Conservation (phyloP, 2,797 vertebrate genomes). For the Sebastes wilsoni region DNA sequence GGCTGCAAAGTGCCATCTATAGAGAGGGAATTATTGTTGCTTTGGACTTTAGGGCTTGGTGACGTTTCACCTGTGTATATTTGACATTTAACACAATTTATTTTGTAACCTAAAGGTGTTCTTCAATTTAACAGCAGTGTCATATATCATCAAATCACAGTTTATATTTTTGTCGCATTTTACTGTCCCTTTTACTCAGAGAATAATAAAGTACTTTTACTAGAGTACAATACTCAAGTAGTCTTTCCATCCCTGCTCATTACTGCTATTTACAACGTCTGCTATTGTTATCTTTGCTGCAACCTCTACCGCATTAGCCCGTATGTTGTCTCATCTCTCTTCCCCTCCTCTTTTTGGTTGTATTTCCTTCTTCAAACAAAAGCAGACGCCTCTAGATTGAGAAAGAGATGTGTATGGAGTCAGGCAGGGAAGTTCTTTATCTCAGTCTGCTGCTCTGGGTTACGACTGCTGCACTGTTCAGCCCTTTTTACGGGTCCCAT, state of each 20-base stretch:
- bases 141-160: neutral
- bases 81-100: neutral
- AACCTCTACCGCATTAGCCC: neutral
- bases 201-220: neutral
- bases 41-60: neutral
- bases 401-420: slow-evolving; percentile 79
- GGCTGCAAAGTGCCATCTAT: neutral
- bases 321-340: neutral
- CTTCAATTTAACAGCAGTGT: neutral
- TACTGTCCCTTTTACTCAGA: neutral
- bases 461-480: slow-evolving; percentile 86
- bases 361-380: slow-evolving; percentile 3
- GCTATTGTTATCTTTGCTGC: neutral
- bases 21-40: neutral
- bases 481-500: slow-evolving; percentile 87
- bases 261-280: neutral
- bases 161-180: neutral
- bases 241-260: neutral
- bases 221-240: neutral
- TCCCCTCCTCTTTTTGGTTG: neutral
- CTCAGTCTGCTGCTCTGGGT: slow-evolving; percentile 75
- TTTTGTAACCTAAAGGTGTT: neutral
- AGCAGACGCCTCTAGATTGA: slow-evolving; percentile 12
- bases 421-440: slow-evolving; percentile 83
- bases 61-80: neutral